phyloP scores from a whole-genome alignment of 2,113 vertebrate genomes.

The Mesembrinibis cayennensis region DNA sequence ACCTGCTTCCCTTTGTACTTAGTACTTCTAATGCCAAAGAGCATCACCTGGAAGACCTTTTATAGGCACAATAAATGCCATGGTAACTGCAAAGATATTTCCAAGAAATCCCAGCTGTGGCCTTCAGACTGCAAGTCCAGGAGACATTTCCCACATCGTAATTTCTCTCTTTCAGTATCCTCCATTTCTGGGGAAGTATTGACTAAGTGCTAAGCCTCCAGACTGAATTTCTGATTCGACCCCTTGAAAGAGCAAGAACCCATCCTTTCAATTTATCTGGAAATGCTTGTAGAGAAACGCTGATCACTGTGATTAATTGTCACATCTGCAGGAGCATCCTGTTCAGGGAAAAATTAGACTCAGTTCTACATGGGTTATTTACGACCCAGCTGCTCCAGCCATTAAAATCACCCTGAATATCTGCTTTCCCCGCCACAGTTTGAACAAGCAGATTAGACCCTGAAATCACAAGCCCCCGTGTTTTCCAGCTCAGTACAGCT shows the following conservation, averaged over 20 bases:
- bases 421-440: slow-evolving; percentile 5
- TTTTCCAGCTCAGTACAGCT: slow-evolving; percentile 34
- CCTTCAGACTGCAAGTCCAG: neutral
- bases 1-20: neutral
- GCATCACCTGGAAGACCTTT: slow-evolving; percentile 20
- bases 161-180: neutral
- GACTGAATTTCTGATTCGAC: neutral
- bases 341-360: slow-evolving; percentile 24
- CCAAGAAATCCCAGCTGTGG: neutral
- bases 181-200: neutral
- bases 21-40: neutral
- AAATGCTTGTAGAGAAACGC: neutral
- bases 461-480: neutral
- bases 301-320: slow-evolving; percentile 54
- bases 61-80: slow-evolving; percentile 3
- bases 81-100: slow-evolving; percentile 31
- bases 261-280: neutral
- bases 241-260: slow-evolving; percentile 6
- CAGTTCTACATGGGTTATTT: slow-evolving; percentile 61
- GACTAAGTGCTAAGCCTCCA: neutral
- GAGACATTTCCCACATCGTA: neutral
- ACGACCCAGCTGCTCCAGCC: slow-evolving; percentile 70
- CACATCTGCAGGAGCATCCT: slow-evolving; percentile 35
- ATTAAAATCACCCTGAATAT: slow-evolving; percentile 31
- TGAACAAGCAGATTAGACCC: slow-evolving; percentile 43